Conservation (phyloP, 2,113 vertebrate species). For the Neomonachus schauinslandi region DNA sequence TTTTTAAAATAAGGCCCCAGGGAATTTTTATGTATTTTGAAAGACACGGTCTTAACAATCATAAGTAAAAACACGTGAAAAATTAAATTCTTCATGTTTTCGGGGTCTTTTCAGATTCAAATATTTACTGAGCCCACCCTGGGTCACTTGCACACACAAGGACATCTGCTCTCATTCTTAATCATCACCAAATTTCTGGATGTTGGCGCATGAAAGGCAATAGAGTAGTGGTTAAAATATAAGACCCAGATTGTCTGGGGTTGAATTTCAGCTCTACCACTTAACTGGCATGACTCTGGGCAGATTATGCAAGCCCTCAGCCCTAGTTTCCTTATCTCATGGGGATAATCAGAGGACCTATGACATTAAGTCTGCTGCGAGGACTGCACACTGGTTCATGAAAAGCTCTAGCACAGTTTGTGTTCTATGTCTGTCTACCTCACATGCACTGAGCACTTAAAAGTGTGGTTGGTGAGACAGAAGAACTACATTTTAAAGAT, state of each 20-base stretch:
- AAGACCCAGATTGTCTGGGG: background rate
- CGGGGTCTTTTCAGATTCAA: slow-evolving; percentile 8
- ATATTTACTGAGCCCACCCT: background rate
- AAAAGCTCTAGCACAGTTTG: background rate
- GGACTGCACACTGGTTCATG: too few species aligned
- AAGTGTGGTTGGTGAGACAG: background rate
- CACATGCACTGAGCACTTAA: background rate
- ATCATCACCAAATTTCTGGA: background rate
- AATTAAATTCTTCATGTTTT: background rate
- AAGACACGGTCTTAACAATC: background rate
- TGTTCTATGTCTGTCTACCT: background rate
- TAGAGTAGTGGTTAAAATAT: background rate
- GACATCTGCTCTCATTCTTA: background rate
- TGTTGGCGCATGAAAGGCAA: background rate
- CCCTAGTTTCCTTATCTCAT: background rate
- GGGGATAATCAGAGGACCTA: background rate
- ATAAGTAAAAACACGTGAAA: background rate
- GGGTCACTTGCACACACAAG: background rate
- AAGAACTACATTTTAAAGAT: background rate
- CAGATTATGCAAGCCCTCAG: background rate
- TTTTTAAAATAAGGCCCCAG: slow-evolving; percentile 1
- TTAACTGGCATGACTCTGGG: background rate
- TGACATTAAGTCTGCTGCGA: background rate
- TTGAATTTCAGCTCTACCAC: background rate
- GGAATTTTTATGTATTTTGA: background rate